phyloP scores from a whole-genome alignment of 2,797 vertebrate species.

The Coreius guichenoti region DNA sequence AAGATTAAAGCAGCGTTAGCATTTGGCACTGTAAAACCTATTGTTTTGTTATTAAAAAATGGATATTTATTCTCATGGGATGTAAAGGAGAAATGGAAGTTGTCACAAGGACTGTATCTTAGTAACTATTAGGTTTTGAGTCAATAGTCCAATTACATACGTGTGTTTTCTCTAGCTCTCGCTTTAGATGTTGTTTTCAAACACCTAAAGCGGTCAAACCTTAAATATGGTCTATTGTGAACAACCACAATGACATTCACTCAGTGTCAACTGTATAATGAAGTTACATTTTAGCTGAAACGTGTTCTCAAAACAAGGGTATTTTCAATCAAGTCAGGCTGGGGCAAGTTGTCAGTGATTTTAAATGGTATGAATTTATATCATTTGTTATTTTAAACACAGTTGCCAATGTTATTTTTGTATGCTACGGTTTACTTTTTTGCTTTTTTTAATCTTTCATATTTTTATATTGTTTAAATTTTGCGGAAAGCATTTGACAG shows the following conservation, averaged over 20 bases:
- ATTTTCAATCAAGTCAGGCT: background rate
- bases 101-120: background rate
- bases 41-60: background rate
- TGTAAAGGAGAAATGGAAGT: background rate
- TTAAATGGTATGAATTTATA: background rate
- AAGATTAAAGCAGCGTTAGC: conserved; percentile 1
- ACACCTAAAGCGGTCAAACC: background rate
- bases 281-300: background rate
- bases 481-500: background rate
- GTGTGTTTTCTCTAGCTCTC: background rate
- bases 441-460: background rate
- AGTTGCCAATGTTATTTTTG: background rate
- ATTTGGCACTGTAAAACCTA: conserved; percentile 12
- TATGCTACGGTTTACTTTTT: background rate
- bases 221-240: conserved; percentile 1
- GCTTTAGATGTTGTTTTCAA: background rate
- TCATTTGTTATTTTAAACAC: background rate
- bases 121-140: background rate
- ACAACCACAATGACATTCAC: background rate
- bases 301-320: background rate
- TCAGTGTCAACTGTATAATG: background rate
- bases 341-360: background rate
- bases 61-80: conserved; percentile 17
- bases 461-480: background rate
- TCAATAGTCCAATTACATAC: too few relatives aligned